These are phyloP conservation scores for Rhopalosiphum maidis DNA, from an alignment of 1,140 invertebrate genomes.

Conservation along the genomic window DNA sequence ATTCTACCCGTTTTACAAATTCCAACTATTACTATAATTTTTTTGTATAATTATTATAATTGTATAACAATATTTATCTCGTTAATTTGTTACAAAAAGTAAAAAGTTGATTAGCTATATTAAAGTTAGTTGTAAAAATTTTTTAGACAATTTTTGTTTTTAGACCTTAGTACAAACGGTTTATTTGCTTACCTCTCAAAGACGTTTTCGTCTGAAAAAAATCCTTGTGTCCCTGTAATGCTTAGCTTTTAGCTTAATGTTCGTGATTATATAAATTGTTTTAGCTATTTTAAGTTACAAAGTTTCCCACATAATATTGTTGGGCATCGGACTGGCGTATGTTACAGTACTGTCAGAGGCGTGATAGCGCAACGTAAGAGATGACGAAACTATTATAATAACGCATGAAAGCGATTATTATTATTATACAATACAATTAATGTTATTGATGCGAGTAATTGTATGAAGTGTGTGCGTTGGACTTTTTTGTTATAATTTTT, in stretches of 20 bases:
- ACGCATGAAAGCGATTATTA: background rate
- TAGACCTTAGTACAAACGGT: background rate
- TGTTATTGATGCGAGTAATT: background rate
- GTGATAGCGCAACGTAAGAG: too few species aligned
- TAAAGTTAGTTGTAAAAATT: background rate
- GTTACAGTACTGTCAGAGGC: background rate
- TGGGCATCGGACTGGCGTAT: background rate
- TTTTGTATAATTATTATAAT: background rate
- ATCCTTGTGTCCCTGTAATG: background rate
- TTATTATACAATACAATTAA: conserved; percentile 18
- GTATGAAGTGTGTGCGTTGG: background rate
- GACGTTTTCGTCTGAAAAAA: too few species aligned
- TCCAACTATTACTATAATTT: background rate
- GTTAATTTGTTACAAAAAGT: background rate
- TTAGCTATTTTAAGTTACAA: background rate
- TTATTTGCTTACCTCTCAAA: background rate
- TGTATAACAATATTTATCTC: background rate
- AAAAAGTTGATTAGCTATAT: background rate
- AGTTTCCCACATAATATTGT: background rate
- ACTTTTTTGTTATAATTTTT: background rate
- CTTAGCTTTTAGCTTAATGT: background rate
- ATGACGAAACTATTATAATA: background rate
- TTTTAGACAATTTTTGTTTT: background rate
- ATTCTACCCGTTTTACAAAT: background rate
- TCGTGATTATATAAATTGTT: background rate